phyloP scores from a whole-genome alignment of 2,888 invertebrate species.

The Gymnosoma rotundatum region DNA sequence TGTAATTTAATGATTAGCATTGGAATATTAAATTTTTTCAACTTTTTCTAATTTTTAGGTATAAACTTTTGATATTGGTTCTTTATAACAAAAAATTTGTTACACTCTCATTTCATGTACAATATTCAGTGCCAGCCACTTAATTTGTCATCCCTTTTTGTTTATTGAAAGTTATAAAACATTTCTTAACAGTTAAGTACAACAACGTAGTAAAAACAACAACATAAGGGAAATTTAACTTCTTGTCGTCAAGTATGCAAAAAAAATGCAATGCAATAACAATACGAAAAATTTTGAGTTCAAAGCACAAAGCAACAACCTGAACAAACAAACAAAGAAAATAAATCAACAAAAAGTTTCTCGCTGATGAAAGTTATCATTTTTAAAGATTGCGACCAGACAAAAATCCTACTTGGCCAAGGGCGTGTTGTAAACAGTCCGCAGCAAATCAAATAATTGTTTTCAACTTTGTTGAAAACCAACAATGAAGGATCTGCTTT shows the following conservation, averaged over 20 bases:
- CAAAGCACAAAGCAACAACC: not conserved
- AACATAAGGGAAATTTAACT: conserved; percentile 9
- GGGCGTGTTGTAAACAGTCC: conserved; percentile 54
- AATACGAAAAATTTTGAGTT: conserved; percentile 3
- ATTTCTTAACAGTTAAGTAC: not conserved
- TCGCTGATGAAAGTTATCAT: not conserved
- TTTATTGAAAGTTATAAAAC: not conserved
- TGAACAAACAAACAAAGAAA: conserved; percentile 14
- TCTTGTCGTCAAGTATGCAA: conserved; percentile 7
- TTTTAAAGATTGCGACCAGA: conserved; percentile 44
- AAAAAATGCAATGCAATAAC: conserved; percentile 18
- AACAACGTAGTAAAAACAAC: not conserved
- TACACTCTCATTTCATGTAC: too few relatives aligned
- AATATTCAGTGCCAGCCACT: not conserved
- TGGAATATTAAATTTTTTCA: too few relatives aligned
- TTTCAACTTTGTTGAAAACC: conserved; percentile 49
- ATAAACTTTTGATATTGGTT: too few relatives aligned
- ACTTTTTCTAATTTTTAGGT: too few relatives aligned
- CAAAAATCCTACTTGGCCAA: conserved; percentile 49
- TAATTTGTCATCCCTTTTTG: not conserved
- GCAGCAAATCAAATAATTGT: conserved; percentile 59
- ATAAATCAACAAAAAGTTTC: conserved; percentile 17
- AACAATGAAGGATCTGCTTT: conserved; percentile 33
- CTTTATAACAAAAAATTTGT: too few relatives aligned
- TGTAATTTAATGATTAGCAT: too few relatives aligned